Base-by-base conservation (phyloP, 2,888 invertebrate genomes). In the Tenthredo livida region DNA sequence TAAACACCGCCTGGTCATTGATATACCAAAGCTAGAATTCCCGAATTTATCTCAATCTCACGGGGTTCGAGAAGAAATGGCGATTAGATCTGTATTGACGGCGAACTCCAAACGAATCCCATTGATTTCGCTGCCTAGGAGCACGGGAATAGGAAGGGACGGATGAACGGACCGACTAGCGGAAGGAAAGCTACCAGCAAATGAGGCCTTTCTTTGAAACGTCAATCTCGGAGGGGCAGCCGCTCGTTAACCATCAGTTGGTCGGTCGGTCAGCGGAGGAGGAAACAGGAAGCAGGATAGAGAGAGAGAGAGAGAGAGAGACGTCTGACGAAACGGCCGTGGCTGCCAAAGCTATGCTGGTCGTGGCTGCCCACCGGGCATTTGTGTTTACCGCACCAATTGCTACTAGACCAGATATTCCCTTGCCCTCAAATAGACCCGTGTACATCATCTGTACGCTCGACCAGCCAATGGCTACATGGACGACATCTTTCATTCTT, bases 181-280 rank as follows among this genome's bases (percentile, higher is more conserved):
- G 80, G 80, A 61, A 54, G 61, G 61, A 58, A 80, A 80, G 61
- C 80, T 80, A 80, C 58, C 80, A 61, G 80, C 80, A 80, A 80
- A 80, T 80, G 67, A 65, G 83, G 83, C 40, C 67, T 83, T 83
- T 83, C 83, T 83, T 83, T 83, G 83, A 67, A 83, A 83, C 83
- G 67, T 83, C 83, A 83, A 83, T 83, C 83, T 83, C 70, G 67
- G 47, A 83, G 21, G 83, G 83, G 83, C 80, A 80, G 80, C n/a
- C 61, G 80, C 70, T 83, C 83, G 83, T 83, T 83, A 83, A 33
- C 83, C 83, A 70, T 65, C 67, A 67, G 83, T 83, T 67, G 70
- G 83, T 70, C 21, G 43, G 83, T 83, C 67, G 70, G 83, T 83
- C 83, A 67, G 83, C 33, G 37, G 61, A 61, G 40, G 21, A 58